Conservation (phyloP, 2,113 vertebrate genomes). For the Acrocephalus arundinaceus region DNA sequence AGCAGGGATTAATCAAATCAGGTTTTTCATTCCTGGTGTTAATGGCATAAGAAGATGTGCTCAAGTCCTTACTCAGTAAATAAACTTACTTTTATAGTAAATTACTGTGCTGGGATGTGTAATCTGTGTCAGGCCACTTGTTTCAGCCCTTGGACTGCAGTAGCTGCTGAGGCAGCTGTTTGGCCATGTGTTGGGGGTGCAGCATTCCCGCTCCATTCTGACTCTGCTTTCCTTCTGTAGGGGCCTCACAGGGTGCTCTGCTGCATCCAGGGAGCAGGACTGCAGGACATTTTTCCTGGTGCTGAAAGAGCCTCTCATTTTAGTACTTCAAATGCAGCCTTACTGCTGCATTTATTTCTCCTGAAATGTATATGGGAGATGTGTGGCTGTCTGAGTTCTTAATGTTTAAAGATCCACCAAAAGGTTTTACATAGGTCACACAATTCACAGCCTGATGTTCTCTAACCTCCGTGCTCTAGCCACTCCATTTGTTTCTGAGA, state of each 20-base stretch:
- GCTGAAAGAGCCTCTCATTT: not conserved
- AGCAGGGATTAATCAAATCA: not conserved
- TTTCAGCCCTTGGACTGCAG: not conserved
- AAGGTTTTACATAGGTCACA: not conserved
- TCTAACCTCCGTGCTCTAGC: not conserved
- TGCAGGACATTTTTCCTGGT: not conserved
- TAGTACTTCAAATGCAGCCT: not conserved
- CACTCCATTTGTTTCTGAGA: not conserved
- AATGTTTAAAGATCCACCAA: not conserved
- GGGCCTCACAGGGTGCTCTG: not conserved
- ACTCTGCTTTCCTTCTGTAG: not conserved
- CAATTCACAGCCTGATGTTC: not conserved
- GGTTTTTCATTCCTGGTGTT: not conserved
- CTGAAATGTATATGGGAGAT: not conserved
- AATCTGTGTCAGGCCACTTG: not conserved
- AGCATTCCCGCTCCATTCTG: not conserved
- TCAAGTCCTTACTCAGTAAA: not conserved
- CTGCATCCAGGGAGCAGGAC: not conserved
- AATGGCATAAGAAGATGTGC: not conserved
- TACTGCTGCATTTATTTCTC: not conserved
- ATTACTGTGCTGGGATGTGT: not conserved
- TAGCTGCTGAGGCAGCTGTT: not conserved
- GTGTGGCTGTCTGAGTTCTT: not conserved
- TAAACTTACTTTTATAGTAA: slow-evolving; percentile 42
- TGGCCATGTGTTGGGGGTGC: not conserved